phyloP scores from a whole-genome alignment of 2,113 vertebrate species.

The Apodemus speciosus region DNA sequence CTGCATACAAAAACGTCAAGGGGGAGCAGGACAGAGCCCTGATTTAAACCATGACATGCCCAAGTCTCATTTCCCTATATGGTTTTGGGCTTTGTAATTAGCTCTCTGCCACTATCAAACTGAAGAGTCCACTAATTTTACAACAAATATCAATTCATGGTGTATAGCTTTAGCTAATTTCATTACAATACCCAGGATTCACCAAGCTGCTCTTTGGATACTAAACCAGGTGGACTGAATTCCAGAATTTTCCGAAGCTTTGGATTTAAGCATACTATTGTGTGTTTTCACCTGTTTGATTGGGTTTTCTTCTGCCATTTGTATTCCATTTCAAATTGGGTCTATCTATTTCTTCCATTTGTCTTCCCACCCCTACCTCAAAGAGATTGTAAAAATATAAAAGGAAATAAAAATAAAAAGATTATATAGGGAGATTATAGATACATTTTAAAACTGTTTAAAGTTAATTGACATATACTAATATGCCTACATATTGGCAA shows the following conservation, averaged over 20 bases:
- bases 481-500: background rate
- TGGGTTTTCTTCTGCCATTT: background rate
- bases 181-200: background rate
- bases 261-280: background rate
- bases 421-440: background rate
- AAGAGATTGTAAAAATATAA: background rate
- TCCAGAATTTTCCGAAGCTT: background rate
- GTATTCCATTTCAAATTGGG: background rate
- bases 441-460: background rate
- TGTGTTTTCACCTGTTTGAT: background rate
- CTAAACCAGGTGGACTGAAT: background rate
- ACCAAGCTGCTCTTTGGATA: background rate
- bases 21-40: background rate
- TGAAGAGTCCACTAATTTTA: constrained; percentile 34
- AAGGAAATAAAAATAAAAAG: background rate
- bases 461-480: background rate
- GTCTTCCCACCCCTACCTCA: background rate
- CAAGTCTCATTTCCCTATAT: background rate
- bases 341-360: background rate
- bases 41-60: background rate
- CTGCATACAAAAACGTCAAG: background rate
- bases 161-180: background rate
- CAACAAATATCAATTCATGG: background rate
- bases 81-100: background rate
- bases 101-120: background rate